Percentiles rank a stretch among this genome's conserved stretches.
These are phyloP conservation scores for Ceratina japonica DNA, from an alignment of 1,140 invertebrate genomes.

Conservation along the genomic window DNA sequence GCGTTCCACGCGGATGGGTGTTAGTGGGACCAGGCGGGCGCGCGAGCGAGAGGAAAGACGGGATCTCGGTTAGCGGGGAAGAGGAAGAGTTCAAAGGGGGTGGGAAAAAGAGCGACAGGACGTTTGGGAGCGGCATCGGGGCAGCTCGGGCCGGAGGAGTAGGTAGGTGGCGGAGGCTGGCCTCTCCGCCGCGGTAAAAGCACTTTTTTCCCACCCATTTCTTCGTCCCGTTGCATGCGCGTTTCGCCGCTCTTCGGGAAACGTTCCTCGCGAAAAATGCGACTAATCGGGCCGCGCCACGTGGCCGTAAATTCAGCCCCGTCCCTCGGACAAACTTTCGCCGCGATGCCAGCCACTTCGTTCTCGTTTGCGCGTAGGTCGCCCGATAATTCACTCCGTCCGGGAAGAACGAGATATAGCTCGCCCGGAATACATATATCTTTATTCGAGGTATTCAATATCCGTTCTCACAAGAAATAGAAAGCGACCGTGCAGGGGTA, in stretches of 20 bases:
- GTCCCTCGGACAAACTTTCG: neutral
- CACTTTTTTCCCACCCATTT: neutral
- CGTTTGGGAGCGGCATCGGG: neutral
- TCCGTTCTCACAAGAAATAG: neutral
- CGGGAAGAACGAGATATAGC: neutral
- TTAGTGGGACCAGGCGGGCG: conserved; percentile 38
- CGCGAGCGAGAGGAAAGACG: conserved; percentile 33
- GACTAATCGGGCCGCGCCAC: conserved; percentile 9
- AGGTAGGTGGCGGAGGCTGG: conserved; percentile 18
- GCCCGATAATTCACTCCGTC: neutral
- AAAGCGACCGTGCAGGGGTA: neutral
- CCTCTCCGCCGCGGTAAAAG: conserved; percentile 21
- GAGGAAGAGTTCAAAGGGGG: conserved; percentile 10
- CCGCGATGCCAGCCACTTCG: conserved; percentile 3
- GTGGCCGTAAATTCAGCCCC: conserved; percentile 2
- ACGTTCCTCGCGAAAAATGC: neutral
- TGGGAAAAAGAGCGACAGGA: neutral
- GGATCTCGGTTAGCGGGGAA: conserved; percentile 40
- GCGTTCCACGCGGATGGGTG: conserved; percentile 49
- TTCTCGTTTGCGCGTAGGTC: neutral
- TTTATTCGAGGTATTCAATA: conserved; percentile 11
- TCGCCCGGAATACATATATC: neutral
- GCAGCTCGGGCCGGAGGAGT: neutral
- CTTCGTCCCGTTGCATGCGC: neutral
- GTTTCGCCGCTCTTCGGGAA: neutral